Base-by-base conservation (phyloP, 1,140 invertebrate genomes). In the Brachionus calyciflorus region DNA sequence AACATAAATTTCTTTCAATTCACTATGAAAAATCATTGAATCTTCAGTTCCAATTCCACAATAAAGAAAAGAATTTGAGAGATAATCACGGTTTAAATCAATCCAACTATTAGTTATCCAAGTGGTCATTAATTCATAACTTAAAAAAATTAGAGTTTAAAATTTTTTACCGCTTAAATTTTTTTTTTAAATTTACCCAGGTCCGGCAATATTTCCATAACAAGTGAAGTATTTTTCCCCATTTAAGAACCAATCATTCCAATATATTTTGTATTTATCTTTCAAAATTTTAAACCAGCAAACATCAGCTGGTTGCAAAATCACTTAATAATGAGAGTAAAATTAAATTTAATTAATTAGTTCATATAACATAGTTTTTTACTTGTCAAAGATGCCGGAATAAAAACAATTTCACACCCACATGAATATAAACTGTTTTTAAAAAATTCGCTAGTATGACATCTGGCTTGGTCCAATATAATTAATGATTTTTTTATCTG, bases 231-330 rank as follows among this genome's bases (percentile, higher is more conserved):
- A 30, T 33, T 60, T 60, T 60, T 26, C n/a, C 26, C 33, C 55
- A 60, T 60, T 60, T 33, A 60, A 26, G 30, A 65, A 65, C 60
- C 37, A 65, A 14, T 65, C 33, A 40, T 65, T 41, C 60, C 60
- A 65, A 41, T 21, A 41, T 41, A 65, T n/a, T 24, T 41, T 65
- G 26, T 65, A 65, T 41, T 65, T 44, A 21, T 65, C 26, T 65
- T 65, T 65, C 24, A 65, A 44, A n/a, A 65, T 21, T 40, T 44
- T 65, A 44, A 65, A 65, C 60, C 33, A 65, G 26, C 33, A 65
- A 21, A 65, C 60, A 12, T 65, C 60, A 40, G 60, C 37, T 17
- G 60, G 60, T 65, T 65, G 60, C 10, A 65, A 26, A 41, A 65
- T 41, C 19, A 41, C 60, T 65, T 33, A 30, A n/a, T 41, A 41